Evolutionary conservation across 1,140 invertebrate species (phyloP), one percentile per base, ranked within the genome.

Genomic region (Drosophila novamexicana): DNA sequence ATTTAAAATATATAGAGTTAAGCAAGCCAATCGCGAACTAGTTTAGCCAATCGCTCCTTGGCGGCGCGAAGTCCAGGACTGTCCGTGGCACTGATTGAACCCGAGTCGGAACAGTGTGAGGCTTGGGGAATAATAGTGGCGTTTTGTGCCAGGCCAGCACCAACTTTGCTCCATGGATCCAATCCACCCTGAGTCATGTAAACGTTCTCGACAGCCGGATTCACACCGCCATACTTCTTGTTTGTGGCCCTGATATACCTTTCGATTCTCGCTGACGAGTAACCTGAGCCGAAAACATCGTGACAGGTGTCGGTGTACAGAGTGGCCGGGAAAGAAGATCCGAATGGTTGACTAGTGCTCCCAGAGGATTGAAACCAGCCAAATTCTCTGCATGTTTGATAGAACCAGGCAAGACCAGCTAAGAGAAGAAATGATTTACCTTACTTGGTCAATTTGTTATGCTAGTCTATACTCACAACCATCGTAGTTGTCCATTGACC

Each of bases 361-460:
- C 92, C 93, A 0, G 95, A 94, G 0, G 95, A 95, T 91, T 96
- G 95, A 85, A 93, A 96, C 91, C 95, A 96, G 49, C 95, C 96
- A 81, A 95, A 96, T 90, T 96, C 96, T 10, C 93, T 94, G 91
- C 96, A 97, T 0, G 95, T 96, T 89, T 96, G 95, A 81, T 95
- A 96, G 7, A 91, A 92, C 96, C 96, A 96, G 1, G 69, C 64
- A 16, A 89, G 52, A 50, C 53, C 75, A 47, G 57, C 84, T 86
- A 29, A 45, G 4, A 22, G 8, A 34, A 7, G 6, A 3, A 12
- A 6, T 7, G 1, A 16, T 5, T 42, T 22, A 49, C 22, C 32
- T 1, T 14, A 7, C 18, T 2, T 52, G 7, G 16, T 47, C 12
- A 14, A 37, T 12, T 45, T 7, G 6, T 7, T 7, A 14, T 32